Conservation (phyloP, 2,888 invertebrate species). For the Piscicola geometra region DNA sequence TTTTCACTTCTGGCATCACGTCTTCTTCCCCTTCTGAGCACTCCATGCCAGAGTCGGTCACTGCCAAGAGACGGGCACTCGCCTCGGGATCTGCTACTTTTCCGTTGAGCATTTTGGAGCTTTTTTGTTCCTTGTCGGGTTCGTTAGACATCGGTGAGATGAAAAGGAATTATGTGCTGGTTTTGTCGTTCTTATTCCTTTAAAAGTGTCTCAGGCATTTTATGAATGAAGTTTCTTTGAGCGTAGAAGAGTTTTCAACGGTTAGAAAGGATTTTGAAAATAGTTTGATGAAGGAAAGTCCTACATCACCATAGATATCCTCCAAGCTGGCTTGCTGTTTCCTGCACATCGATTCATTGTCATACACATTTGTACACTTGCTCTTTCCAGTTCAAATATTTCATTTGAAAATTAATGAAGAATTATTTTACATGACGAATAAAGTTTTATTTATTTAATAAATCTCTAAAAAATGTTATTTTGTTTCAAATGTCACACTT, state of each 20-base stretch:
- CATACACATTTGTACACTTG: no score
- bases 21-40: conserved; percentile 25
- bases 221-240: no score
- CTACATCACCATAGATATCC: background rate
- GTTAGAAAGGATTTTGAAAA: background rate
- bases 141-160: background rate
- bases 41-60: conserved; percentile 29
- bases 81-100: conserved; percentile 29
- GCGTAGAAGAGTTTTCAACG: no score
- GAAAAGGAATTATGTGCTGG: background rate
- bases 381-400: no score
- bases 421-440: no score
- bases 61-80: conserved; percentile 31
- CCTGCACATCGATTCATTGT: no score
- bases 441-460: no score
- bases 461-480: no score
- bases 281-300: background rate
- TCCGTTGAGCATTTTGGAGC: conserved; percentile 25
- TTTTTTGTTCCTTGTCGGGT: background rate
- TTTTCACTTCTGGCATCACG: conserved; percentile 17
- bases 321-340: no score
- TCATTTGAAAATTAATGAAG: no score
- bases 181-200: background rate
- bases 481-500: no score
- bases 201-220: no score